Conservation (phyloP, 2,797 vertebrate genomes). For the Mormyrus hasselquistii region DNA sequence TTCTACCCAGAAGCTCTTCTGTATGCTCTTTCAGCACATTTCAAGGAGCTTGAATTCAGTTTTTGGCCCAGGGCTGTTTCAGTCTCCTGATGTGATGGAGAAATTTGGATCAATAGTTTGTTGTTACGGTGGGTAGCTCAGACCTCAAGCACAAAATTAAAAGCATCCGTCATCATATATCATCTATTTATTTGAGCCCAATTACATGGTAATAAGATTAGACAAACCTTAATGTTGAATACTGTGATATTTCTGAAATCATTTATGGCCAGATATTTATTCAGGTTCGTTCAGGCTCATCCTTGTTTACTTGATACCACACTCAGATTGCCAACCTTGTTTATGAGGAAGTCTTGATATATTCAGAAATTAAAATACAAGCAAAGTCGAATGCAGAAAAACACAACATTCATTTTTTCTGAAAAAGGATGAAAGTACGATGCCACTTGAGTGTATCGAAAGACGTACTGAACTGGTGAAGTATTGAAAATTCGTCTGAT, state of each 20-base stretch:
- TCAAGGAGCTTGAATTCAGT: not conserved
- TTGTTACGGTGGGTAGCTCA: not conserved
- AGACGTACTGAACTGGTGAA: not conserved
- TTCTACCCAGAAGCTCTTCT: not conserved
- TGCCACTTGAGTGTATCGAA: not conserved
- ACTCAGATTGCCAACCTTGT: not conserved
- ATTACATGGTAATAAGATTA: not conserved
- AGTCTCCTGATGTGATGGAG: not conserved
- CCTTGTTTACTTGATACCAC: not conserved
- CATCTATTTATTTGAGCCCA: not conserved
- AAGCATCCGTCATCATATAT: not conserved
- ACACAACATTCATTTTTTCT: not conserved
- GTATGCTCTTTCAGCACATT: not conserved
- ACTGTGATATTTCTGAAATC: not conserved
- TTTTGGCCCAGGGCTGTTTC: not conserved
- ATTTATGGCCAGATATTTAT: not conserved
- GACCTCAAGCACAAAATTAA: not conserved
- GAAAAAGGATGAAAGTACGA: not conserved
- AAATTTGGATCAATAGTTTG: not conserved
- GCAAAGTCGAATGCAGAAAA: not conserved
- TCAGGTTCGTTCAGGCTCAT: not conserved
- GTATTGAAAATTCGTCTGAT: not conserved
- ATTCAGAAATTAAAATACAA: not conserved
- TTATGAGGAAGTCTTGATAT: not conserved
- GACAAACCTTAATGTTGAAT: not conserved